phyloP scores from a whole-genome alignment of 2,888 invertebrate genomes.

The Nudaria mundana region DNA sequence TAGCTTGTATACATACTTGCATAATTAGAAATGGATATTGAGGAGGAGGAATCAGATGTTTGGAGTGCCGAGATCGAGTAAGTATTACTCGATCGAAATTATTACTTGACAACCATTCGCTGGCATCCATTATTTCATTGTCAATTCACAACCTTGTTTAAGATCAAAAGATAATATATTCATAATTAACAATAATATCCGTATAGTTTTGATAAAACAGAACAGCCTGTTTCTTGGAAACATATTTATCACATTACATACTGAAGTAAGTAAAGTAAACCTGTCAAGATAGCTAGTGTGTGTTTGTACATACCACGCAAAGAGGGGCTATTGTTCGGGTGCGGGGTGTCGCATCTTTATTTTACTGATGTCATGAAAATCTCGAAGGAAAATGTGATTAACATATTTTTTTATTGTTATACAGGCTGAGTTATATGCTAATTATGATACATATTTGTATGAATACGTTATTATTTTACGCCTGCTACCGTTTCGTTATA shows the following conservation, averaged over 20 bases:
- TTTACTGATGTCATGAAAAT: conserved; percentile 27
- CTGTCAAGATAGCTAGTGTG: conserved; percentile 68
- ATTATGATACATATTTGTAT: conserved; percentile 10
- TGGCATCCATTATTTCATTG: conserved; percentile 19
- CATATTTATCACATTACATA: conserved; percentile 57
- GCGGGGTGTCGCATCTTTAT: conserved; percentile 40
- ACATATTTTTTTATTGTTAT: conserved; percentile 30
- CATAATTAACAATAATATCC: conserved; percentile 37
- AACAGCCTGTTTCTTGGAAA: conserved; percentile 58
- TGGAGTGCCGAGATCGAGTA: conserved; percentile 61
- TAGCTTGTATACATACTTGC: conserved; percentile 4
- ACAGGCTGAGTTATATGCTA: conserved; percentile 16
- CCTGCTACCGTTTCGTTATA: conserved; percentile 9
- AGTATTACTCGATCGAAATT: conserved; percentile 41
- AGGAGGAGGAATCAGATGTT: conserved; percentile 48
- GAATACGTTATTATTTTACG: conserved; percentile 10
- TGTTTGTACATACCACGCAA: conserved; percentile 57
- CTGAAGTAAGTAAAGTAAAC: conserved; percentile 64
- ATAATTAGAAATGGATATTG: conserved; percentile 32
- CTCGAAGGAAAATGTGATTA: conserved; percentile 27
- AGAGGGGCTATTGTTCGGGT: conserved; percentile 54
- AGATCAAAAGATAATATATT: conserved; percentile 23
- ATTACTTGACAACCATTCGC: conserved; percentile 30
- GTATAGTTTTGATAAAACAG: conserved; percentile 52
- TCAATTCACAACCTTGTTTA: conserved; percentile 17